These are phyloP conservation scores for Hydrotaea diabolus DNA, from an alignment of 2,888 invertebrate species.

Conservation along the genomic window DNA sequence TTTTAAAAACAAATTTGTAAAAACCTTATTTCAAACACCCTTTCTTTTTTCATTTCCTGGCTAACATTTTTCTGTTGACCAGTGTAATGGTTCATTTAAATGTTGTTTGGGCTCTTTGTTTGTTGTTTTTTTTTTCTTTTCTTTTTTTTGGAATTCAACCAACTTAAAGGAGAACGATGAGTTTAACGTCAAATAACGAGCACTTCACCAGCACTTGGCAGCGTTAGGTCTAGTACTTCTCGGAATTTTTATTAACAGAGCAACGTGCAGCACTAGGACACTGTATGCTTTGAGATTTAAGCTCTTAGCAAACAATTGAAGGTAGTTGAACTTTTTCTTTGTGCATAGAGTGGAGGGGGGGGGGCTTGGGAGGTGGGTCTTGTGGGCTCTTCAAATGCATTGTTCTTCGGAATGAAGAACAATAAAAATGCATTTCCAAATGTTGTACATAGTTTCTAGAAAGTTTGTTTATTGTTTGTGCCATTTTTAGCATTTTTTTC, in stretches of 20 bases:
- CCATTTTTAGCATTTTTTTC: constrained; percentile 6
- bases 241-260: background rate
- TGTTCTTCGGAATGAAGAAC: background rate
- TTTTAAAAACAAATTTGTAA: no score
- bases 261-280: background rate
- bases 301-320: background rate
- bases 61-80: no score
- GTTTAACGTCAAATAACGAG: background rate
- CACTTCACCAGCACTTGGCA: background rate
- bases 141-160: background rate
- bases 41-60: no score
- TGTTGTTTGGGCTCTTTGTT: no score
- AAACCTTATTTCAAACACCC: no score
- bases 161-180: background rate
- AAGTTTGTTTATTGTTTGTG: constrained; percentile 32
- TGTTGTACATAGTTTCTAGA: constrained; percentile 37
- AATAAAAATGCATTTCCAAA: no score
- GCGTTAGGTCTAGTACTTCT: background rate
- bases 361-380: background rate
- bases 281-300: background rate
- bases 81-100: no score
- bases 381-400: background rate
- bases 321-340: constrained; percentile 8
- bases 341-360: background rate
- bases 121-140: background rate